Base-by-base conservation (phyloP, 2,888 invertebrate species). In the Pteria penguin region DNA sequence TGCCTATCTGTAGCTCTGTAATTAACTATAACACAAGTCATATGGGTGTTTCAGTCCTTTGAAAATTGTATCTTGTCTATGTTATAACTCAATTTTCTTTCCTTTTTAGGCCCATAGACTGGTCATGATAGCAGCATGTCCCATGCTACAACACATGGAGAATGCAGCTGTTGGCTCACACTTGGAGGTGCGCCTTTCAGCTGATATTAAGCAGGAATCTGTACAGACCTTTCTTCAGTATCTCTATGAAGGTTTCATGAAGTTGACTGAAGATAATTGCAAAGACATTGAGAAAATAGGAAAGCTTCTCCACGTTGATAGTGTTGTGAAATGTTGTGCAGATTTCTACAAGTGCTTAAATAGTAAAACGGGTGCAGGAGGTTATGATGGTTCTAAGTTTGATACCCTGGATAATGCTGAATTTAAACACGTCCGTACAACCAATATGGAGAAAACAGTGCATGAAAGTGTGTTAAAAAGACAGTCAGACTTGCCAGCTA, bases 191-290 rank as follows among this genome's bases (percentile, higher is more conserved):
- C 72, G 72, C 60, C 66, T 79, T 11, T 54, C 78, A 8, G 27
- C 78, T 29, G 78, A 79, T 24, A 75, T 79, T 18, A 55, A 60
- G 22, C 72, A 68, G 60, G 72, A 68, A 2, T 72, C 78, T 22
- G 78, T 79, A 24, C 65, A 11, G 27, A 45, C 73, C 33, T 79
- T 79, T 61, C 72, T 79, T 26, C 78, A 75, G 60, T 79, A 79
- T 60, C 45, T 79, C 26, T 79, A 79, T 57, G 78, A 79, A 31
- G 78, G 78, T 2, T 79, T 79, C 45, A 79, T 75, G 78, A 73
- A 71, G 66, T 32, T 79, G 22, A 75, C 78, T 26, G 78, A 79
- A 45, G 78, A 79, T 18, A 79, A 75, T 70, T 72, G 75, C 2
- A 31, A 45, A 55, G 78, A 79, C 31, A 52, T 79, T 4, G 78